A percentile compares a stretch with the other conserved stretches of the same genome.
Conservation (phyloP, 2,797 vertebrate genomes). For the Amphiprion clarkii region DNA sequence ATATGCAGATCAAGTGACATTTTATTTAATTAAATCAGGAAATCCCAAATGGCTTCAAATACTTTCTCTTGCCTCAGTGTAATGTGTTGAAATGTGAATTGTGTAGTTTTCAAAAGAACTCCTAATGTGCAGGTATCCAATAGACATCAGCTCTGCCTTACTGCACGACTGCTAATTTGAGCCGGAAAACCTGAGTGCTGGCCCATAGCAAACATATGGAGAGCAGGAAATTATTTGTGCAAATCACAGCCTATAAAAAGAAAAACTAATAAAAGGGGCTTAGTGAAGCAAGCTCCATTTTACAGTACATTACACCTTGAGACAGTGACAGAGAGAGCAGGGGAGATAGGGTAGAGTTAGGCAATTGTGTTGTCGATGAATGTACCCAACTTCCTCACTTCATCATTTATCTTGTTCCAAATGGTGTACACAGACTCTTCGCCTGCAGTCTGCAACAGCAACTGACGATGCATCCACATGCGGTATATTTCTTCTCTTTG, state of each 20-base stretch:
- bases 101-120: conserved; percentile 10
- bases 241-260: conserved; percentile 79
- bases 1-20: too few species aligned
- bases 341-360: conserved; percentile 64
- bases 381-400: conserved; percentile 69
- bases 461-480: conserved; percentile 44
- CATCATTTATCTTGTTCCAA: conserved; percentile 74
- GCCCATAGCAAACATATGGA: conserved; percentile 77
- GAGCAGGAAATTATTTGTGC: conserved; percentile 76
- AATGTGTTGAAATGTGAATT: conserved; percentile 1
- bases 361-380: conserved; percentile 74
- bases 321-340: conserved; percentile 79
- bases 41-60: neutral
- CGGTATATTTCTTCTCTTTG: conserved; percentile 10
- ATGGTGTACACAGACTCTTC: conserved; percentile 43
- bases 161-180: conserved; percentile 55
- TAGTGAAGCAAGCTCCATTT: conserved; percentile 82
- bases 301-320: conserved; percentile 83
- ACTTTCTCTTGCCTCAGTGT: neutral
- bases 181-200: conserved; percentile 51
- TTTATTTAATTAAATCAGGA: neutral
- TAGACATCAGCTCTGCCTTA: conserved; percentile 18
- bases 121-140: conserved; percentile 14
- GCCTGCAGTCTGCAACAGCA: conserved; percentile 45
- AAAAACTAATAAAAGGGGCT: conserved; percentile 80